Evolutionary conservation across 2,888 invertebrate species (phyloP).

Genomic region (Amphipoea oculea): DNA sequence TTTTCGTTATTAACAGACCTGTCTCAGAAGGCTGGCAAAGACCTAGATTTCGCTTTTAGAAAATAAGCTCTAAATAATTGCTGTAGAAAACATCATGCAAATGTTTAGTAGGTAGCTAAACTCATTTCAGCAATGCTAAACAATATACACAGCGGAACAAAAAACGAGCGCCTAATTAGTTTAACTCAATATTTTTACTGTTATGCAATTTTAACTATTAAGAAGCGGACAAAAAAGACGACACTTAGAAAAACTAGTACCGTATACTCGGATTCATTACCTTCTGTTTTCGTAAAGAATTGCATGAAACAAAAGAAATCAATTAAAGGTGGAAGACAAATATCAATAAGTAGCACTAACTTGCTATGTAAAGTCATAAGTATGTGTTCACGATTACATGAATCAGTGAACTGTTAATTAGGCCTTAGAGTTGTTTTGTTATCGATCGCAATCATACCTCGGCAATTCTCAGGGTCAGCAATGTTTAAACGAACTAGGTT

Average conservation of each 20-base stretch:
- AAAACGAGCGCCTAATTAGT: constrained; percentile 54
- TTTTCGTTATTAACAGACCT: not conserved
- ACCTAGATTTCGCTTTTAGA: not conserved
- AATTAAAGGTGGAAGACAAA: constrained; percentile 50
- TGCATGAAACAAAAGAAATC: constrained; percentile 86
- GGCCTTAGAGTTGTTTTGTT: constrained; percentile 13
- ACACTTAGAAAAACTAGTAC: constrained; percentile 53
- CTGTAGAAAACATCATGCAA: constrained; percentile 46
- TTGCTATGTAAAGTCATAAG: not conserved
- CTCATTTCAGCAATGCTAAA: constrained; percentile 16
- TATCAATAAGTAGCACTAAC: constrained; percentile 8
- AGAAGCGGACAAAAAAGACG: constrained; percentile 56
- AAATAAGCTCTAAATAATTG: constrained; percentile 2
- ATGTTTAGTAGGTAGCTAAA: constrained; percentile 22
- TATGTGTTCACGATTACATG: constrained; percentile 31
- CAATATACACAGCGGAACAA: constrained; percentile 41
- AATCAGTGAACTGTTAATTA: constrained; percentile 40
- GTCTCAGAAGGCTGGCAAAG: constrained; percentile 5
- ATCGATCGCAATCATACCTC: constrained; percentile 21
- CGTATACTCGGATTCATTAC: constrained; percentile 75
- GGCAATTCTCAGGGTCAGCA: constrained; percentile 50
- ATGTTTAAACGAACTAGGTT: constrained; percentile 31
- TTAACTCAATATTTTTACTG: constrained; percentile 30
- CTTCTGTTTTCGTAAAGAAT: constrained; percentile 84
- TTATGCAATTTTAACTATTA: constrained; percentile 25